phyloP scores from a whole-genome alignment of 2,888 invertebrate genomes.

The Thera obeliscata region DNA sequence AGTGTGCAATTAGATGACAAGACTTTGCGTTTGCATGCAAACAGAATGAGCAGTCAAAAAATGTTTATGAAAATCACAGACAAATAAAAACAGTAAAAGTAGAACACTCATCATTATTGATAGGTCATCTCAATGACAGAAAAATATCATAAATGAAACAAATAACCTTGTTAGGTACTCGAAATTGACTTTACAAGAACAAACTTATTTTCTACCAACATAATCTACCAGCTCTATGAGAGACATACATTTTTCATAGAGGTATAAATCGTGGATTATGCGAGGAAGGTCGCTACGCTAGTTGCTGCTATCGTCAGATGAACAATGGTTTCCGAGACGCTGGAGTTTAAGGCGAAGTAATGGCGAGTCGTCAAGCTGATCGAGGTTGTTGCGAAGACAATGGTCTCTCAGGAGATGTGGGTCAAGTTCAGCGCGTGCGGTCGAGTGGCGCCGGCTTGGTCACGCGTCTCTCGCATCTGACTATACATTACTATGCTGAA shows the following conservation, averaged over 20 bases:
- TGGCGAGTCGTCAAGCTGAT: constrained; percentile 57
- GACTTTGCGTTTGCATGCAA: constrained; percentile 47
- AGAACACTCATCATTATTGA: too few species aligned
- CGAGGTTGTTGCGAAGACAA: constrained; percentile 74
- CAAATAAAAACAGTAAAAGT: background rate
- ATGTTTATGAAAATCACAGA: constrained; percentile 10
- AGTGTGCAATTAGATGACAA: constrained; percentile 71
- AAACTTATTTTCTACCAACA: too few species aligned
- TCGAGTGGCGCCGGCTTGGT: constrained; percentile 56
- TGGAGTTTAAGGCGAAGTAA: constrained; percentile 53
- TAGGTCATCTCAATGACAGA: too few species aligned
- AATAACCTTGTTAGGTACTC: too few species aligned
- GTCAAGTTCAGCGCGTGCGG: constrained; percentile 75
- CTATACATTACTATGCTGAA: constrained; percentile 22
- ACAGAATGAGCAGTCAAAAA: constrained; percentile 25
- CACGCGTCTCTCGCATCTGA: constrained; percentile 53
- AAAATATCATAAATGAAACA: too few species aligned
- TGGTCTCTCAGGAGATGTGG: constrained; percentile 71
- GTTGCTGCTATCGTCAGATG: constrained; percentile 26
- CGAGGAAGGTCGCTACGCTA: constrained; percentile 45
- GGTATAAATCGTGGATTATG: constrained; percentile 31
- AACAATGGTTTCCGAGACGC: constrained; percentile 47
- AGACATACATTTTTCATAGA: too few species aligned
- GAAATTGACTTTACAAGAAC: too few species aligned
- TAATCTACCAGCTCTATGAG: background rate